Base-by-base conservation (phyloP, 2,113 vertebrate genomes). In the Bufo gargarizans region DNA sequence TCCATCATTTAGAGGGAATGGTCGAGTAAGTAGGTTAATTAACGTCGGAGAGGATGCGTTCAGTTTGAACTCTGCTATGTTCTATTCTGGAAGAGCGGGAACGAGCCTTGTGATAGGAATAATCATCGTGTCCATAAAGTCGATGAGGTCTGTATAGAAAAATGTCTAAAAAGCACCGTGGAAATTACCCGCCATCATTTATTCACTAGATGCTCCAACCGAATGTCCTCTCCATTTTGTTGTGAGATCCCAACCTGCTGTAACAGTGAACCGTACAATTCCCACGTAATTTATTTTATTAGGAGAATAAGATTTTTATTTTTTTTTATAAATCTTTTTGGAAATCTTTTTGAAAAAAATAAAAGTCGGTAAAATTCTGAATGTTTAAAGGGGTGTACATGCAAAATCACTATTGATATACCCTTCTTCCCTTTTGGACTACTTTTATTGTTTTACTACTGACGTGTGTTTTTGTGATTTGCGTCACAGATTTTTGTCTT, bases 21-120 rank as follows among this genome's bases (percentile, higher is more conserved):
- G 78, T 82, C 63, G 65, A 82, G 65, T 58, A 58, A 43, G 22
- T 72, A 81, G 78, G 79, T 88, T 63, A 88, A 88, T 88, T 88
- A 63, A 76, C 59, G 56, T 13, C 56, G 10, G 65, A 19, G 69
- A 83, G 86, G 71, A 63, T 72, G 33, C 47, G 67, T 81, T 45
- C n/a, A n/a, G 65, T 14, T n/a, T 82, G 79, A 80, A 76, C 65
- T 61, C 22, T 80, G 86, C 12, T 63, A 53, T 63, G 67, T 49
- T 71, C 77, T 72, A 67, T 53, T 76, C 86, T 59, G 79, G 81
- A 69, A 53, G 55, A 80, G 14, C 50, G 79, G 47, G 45, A 78
- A 87, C 22, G 61, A 33, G 63, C 2, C 77, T 33, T 67, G 55
- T 86, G 74, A 77, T 82, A 65, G 33, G 65, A 74, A 85, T 72